A percentile compares a stretch with the other conserved stretches of the same genome.
phyloP scores from a whole-genome alignment of 23 tunicate genomes.

The Oikopleura albicans region DNA sequence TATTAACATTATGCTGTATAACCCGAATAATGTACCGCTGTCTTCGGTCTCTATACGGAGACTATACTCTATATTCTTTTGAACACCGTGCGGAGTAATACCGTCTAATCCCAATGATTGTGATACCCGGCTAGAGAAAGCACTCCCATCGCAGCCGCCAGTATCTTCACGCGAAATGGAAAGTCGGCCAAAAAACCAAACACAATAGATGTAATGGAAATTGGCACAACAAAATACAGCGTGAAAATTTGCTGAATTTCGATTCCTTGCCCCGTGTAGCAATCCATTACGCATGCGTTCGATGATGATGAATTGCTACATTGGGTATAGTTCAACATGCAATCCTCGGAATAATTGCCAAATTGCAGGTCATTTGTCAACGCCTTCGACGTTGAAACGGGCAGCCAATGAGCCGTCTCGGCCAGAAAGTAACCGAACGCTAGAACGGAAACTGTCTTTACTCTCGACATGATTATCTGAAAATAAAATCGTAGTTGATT shows the following conservation, averaged over 20 bases:
- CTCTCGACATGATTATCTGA: not conserved
- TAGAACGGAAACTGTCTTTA: not conserved
- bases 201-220: not conserved
- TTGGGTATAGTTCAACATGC: no score
- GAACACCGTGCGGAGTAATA: no score
- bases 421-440: not conserved
- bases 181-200: not conserved
- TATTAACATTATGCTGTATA: no score
- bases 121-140: no score
- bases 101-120: no score
- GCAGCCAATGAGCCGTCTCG: not conserved
- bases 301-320: no score
- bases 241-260: not conserved
- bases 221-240: not conserved
- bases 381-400: not conserved
- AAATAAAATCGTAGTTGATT: no score
- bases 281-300: not conserved
- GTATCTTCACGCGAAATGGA: no score
- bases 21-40: no score
- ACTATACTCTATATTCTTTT: no score
- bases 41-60: no score
- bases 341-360: not conserved
- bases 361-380: not conserved
- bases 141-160: no score
- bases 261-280: not conserved